Evolutionary conservation across 2,113 vertebrate species (phyloP).

Genomic region (Clarias magur): DNA sequence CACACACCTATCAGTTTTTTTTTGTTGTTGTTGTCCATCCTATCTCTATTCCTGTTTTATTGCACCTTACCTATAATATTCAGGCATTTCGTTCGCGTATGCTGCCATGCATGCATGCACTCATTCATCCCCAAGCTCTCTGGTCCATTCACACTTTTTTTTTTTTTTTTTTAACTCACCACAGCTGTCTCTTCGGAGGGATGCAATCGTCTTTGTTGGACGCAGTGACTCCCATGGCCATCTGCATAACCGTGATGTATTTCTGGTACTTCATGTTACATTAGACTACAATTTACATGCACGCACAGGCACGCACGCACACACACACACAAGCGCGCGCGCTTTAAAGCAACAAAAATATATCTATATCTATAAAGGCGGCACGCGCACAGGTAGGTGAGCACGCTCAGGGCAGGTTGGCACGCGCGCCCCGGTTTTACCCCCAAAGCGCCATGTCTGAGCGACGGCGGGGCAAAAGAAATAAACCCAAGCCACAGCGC

Average conservation of each 20-base stretch:
- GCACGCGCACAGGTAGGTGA: conserved; percentile 85
- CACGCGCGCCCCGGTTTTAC: conserved; percentile 58
- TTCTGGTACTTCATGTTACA: conserved; percentile 96
- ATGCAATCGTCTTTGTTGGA: conserved; percentile 94
- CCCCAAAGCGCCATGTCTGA: conserved; percentile 72
- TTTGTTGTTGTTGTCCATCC: background rate
- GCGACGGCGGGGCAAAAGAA: conserved; percentile 55
- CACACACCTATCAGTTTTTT: background rate
- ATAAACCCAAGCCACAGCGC: conserved; percentile 61
- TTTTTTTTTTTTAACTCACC: conserved; percentile 74
- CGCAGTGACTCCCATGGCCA: conserved; percentile 97
- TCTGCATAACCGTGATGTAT: conserved; percentile 98
- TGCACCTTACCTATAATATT: background rate
- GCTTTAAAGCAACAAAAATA: background rate
- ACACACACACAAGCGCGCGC: conserved; percentile 63
- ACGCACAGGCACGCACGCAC: conserved; percentile 50
- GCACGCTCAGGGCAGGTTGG: conserved; percentile 75
- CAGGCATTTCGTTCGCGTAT: conserved; percentile 36
- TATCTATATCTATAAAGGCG: background rate
- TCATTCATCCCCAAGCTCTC: background rate
- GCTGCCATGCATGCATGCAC: background rate
- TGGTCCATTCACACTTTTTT: background rate
- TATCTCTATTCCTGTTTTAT: background rate
- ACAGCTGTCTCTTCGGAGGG: conserved; percentile 90
- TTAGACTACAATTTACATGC: conserved; percentile 58